Evolutionary conservation across 2,888 invertebrate genomes (phyloP), one percentile per base, ranked within the genome.

Genomic region (Apodemia zela): DNA sequence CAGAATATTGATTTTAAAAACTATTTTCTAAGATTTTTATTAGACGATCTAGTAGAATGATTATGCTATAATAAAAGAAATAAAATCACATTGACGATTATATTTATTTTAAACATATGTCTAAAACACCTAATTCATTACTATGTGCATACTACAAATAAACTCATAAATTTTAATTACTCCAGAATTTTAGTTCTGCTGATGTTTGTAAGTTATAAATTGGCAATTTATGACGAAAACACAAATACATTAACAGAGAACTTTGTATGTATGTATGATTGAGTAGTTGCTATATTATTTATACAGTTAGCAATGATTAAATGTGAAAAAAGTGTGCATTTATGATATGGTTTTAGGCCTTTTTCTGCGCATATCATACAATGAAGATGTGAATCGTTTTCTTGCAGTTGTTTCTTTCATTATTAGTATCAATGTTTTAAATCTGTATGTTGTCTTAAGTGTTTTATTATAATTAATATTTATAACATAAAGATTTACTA

Each of bases 71-170:
- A 76, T 76, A 66, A 79, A 75, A 89, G 86, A 88, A 88, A 90
- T 87, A 80, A 82, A 82, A 85, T 85, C 81, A 87, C 85, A 83
- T 74, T 68, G 70, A 76, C 38, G 35, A 61, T 65, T 79, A 81
- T 77, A 76, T 80, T 79, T 77, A 77, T 76, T 79, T 76, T 76
- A 72, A 77, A 64, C 62, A 62, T 33, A 80, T 82, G 84, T 84
- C 72, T 76, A 79, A 21, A 76, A 77, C 79, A 81, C 82, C 82
- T 82, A 84, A 79, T 85, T 85, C 82, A 87, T 86, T 84, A 87
- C 85, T 87, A 85, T 81, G 80, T 78, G 79, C 79, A 81, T 79
- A 80, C 80, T 82, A 25, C 21, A 54, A 54, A 15, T 54, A 8
- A 57, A 29, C 15, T 57, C 47, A 17, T 45, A 29, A 29, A 29